These are phyloP conservation scores for Hippoglossus stenolepis DNA, from an alignment of 2,113 vertebrate genomes.

Conservation along the genomic window DNA sequence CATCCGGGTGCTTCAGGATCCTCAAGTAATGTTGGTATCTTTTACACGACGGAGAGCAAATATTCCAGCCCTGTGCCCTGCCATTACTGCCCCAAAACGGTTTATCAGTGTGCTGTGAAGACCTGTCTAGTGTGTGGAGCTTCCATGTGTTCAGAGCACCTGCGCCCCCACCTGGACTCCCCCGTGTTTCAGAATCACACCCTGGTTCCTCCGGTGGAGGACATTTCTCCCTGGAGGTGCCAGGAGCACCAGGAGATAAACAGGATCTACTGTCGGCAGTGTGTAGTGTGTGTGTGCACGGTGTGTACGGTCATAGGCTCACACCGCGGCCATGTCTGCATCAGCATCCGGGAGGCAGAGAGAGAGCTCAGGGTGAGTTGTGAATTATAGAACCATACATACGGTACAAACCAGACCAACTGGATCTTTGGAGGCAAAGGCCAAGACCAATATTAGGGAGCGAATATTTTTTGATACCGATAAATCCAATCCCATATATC, in stretches of 20 bases:
- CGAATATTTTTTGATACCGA: too few relatives aligned
- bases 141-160: slow-evolving; percentile 84
- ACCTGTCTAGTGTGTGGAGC: slow-evolving; percentile 86
- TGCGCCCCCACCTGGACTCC: slow-evolving; percentile 81
- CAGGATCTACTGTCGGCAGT: slow-evolving; percentile 84
- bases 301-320: slow-evolving; percentile 83
- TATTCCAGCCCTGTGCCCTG: slow-evolving; percentile 63
- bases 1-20: slow-evolving; percentile 24
- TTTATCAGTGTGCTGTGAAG: slow-evolving; percentile 77
- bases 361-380: slow-evolving; percentile 79
- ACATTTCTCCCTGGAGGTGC: slow-evolving; percentile 81
- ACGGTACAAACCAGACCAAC: too few relatives aligned
- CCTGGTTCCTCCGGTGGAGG: slow-evolving; percentile 78
- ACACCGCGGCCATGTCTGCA: slow-evolving; percentile 79
- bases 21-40: background rate
- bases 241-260: slow-evolving; percentile 86
- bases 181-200: slow-evolving; percentile 83
- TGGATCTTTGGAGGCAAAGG: too few relatives aligned
- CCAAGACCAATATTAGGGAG: too few relatives aligned
- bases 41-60: slow-evolving; percentile 1
- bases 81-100: slow-evolving; percentile 78
- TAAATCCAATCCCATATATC: too few relatives aligned
- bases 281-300: slow-evolving; percentile 81
- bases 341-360: slow-evolving; percentile 83
- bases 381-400: background rate